Evolutionary conservation across 2,113 vertebrate species (phyloP).

Genomic region (Alexandromys fortis): DNA sequence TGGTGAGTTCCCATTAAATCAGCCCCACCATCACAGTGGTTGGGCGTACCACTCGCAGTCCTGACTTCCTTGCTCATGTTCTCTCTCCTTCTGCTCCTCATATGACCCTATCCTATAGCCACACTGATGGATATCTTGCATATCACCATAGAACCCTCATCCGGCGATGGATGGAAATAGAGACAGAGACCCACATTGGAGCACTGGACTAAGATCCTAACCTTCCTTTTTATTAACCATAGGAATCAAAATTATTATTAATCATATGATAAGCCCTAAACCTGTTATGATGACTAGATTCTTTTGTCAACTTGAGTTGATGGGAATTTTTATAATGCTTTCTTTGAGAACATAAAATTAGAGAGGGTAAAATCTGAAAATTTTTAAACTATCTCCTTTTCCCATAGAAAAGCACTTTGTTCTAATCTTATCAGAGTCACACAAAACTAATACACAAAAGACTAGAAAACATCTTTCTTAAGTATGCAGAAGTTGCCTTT

Average conservation of each 20-base stretch:
- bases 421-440: background rate
- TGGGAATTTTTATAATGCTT: background rate
- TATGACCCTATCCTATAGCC: too few species aligned
- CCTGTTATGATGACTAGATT: background rate
- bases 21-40: too few species aligned
- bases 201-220: too few species aligned
- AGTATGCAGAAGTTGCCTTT: background rate
- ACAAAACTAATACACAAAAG: background rate
- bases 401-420: background rate
- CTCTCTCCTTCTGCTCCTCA: too few species aligned
- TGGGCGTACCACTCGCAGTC: too few species aligned
- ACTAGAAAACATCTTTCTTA: background rate
- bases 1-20: too few species aligned
- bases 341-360: background rate
- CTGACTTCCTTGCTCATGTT: too few species aligned
- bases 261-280: background rate
- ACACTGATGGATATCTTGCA: too few species aligned
- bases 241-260: background rate
- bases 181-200: too few species aligned
- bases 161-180: too few species aligned
- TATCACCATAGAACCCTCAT: too few species aligned
- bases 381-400: background rate
- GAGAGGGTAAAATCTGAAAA: background rate
- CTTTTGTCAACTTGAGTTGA: conserved; percentile 6
- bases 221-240: background rate